These are phyloP conservation scores for Chrysolina americana DNA, from an alignment of 2,888 invertebrate genomes.

Conservation along the genomic window DNA sequence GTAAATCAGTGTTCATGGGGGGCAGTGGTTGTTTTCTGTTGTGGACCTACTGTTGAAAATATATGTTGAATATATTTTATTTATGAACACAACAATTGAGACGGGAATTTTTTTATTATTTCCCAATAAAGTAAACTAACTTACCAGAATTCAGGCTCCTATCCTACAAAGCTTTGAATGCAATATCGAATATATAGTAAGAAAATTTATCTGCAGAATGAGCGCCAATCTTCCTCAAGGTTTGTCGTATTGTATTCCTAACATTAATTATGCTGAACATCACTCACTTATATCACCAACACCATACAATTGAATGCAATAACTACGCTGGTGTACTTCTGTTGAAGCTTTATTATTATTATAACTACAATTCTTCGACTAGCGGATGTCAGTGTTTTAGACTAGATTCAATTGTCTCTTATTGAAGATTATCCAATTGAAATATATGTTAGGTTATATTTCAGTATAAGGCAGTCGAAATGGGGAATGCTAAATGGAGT, in stretches of 20 bases:
- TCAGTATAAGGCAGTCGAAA: background rate
- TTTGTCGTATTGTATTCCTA: constrained; percentile 32
- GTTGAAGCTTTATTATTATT: constrained; percentile 2
- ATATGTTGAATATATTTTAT: too few species aligned
- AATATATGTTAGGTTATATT: constrained; percentile 9
- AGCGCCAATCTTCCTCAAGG: constrained; percentile 36
- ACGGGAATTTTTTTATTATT: too few species aligned
- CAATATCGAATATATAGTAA: constrained; percentile 42
- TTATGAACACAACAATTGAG: too few species aligned
- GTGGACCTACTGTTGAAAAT: too few species aligned
- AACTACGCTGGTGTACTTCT: constrained; percentile 7
- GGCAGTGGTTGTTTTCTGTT: too few species aligned
- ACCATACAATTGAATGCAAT: background rate
- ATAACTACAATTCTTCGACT: background rate
- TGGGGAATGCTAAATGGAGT: background rate
- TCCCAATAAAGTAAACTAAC: too few species aligned
- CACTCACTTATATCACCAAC: constrained; percentile 2
- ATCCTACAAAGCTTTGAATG: constrained; percentile 33
- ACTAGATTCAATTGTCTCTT: constrained; percentile 10
- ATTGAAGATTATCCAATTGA: constrained; percentile 12
- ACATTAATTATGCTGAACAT: constrained; percentile 34
- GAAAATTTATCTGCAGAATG: constrained; percentile 30
- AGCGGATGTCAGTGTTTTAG: constrained; percentile 4
- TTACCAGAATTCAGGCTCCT: background rate
- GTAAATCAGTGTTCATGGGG: too few species aligned